phyloP scores from a whole-genome alignment of 2,113 vertebrate species.

The Urocitellus parryii region DNA sequence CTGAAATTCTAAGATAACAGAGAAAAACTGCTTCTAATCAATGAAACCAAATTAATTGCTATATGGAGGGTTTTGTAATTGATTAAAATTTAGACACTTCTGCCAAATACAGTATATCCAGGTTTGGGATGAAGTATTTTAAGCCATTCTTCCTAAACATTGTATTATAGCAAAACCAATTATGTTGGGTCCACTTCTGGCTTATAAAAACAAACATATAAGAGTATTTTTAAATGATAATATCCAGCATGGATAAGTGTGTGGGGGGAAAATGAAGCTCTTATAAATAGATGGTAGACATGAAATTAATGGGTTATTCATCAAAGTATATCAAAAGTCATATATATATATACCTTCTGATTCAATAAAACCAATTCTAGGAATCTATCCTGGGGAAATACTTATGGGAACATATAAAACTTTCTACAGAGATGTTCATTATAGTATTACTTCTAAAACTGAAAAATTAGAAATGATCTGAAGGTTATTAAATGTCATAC shows the following conservation, averaged over 20 bases:
- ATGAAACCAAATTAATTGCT: neutral
- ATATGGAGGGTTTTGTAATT: neutral
- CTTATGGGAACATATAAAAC: neutral
- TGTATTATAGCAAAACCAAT: neutral
- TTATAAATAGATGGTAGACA: neutral
- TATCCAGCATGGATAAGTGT: neutral
- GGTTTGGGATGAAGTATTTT: neutral
- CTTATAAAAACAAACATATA: conserved; percentile 17
- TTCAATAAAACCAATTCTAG: conserved; percentile 25
- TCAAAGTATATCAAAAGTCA: conserved; percentile 31
- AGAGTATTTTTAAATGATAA: conserved; percentile 4
- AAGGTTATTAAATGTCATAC: conserved; percentile 22
- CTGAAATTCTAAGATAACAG: conserved; percentile 6
- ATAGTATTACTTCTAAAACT: conserved; percentile 19
- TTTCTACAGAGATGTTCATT: conserved; percentile 14
- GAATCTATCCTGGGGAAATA: conserved; percentile 40
- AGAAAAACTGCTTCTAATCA: neutral
- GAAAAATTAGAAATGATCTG: neutral
- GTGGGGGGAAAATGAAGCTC: neutral
- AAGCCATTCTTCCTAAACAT: conserved; percentile 41
- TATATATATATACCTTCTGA: neutral
- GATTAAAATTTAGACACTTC: conserved; percentile 21
- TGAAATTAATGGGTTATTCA: conserved; percentile 17
- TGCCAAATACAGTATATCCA: neutral
- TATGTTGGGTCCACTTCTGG: neutral